These are phyloP conservation scores for Threskiornis aethiopicus DNA, from an alignment of 2,797 vertebrate genomes.

Conservation along the genomic window DNA sequence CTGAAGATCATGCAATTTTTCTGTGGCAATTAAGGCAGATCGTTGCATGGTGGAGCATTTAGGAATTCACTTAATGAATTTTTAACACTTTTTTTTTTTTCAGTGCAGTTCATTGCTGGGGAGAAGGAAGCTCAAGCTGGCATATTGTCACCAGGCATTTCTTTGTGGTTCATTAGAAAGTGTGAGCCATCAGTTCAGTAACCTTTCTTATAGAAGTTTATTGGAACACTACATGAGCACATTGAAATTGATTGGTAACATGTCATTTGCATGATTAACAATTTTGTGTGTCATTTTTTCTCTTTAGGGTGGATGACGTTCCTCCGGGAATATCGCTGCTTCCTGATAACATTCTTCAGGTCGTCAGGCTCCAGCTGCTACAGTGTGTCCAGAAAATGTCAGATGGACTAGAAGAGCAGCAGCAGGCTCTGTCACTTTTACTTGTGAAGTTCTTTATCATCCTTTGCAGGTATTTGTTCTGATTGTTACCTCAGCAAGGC, in stretches of 20 bases:
- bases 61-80: background rate
- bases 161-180: background rate
- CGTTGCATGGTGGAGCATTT: background rate
- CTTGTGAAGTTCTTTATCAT: conserved; percentile 97
- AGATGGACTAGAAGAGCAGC: conserved; percentile 91
- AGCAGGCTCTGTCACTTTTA: conserved; percentile 88
- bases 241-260: background rate
- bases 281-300: background rate
- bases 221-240: background rate
- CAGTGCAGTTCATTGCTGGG: background rate
- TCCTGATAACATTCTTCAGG: conserved; percentile 96
- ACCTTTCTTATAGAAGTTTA: background rate
- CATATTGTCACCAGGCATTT: background rate
- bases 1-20: background rate
- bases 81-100: background rate
- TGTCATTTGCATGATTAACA: background rate
- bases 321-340: conserved; percentile 93
- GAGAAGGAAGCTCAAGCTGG: background rate
- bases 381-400: conserved; percentile 96
- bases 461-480: conserved; percentile 87
- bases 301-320: conserved; percentile 87
- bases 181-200: background rate
- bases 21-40: background rate
- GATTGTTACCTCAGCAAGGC: background rate
- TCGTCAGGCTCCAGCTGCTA: conserved; percentile 90